These are phyloP conservation scores for Volucella bombylans DNA, from an alignment of 2,888 invertebrate genomes.

Conservation along the genomic window DNA sequence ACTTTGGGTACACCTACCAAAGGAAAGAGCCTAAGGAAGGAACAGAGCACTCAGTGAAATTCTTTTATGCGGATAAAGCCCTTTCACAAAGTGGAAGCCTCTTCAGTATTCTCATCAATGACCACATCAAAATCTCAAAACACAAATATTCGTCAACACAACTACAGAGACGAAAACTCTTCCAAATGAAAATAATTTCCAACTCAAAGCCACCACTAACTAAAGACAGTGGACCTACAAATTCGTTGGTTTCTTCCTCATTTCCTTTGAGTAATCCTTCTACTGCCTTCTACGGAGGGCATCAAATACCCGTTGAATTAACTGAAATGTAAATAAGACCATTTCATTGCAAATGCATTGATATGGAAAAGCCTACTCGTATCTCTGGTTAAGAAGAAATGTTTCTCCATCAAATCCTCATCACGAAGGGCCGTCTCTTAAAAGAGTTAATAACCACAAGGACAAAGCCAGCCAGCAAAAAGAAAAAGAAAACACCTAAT, in stretches of 20 bases:
- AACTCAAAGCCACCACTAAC: slow-evolving; percentile 35
- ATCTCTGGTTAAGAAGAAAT: slow-evolving; percentile 40
- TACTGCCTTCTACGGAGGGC: slow-evolving; percentile 28
- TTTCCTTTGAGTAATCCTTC: slow-evolving; percentile 63
- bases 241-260: slow-evolving; percentile 3
- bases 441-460: slow-evolving; percentile 40
- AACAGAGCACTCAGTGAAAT: too few relatives aligned
- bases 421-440: slow-evolving; percentile 7
- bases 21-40: too few relatives aligned
- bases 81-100: too few relatives aligned
- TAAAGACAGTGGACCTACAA: slow-evolving; percentile 1
- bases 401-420: slow-evolving; percentile 55
- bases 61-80: too few relatives aligned
- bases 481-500: slow-evolving; percentile 28
- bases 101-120: neutral
- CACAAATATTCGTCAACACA: slow-evolving; percentile 37
- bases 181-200: slow-evolving; percentile 59
- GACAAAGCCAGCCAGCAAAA: neutral
- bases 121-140: slow-evolving; percentile 13
- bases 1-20: too few relatives aligned
- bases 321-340: slow-evolving; percentile 67
- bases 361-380: slow-evolving; percentile 66
- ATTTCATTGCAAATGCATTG: slow-evolving; percentile 66
- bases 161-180: slow-evolving; percentile 39
- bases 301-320: slow-evolving; percentile 45